Base-by-base conservation (phyloP, 2,797 vertebrate genomes). In the Clarias fuscus region DNA sequence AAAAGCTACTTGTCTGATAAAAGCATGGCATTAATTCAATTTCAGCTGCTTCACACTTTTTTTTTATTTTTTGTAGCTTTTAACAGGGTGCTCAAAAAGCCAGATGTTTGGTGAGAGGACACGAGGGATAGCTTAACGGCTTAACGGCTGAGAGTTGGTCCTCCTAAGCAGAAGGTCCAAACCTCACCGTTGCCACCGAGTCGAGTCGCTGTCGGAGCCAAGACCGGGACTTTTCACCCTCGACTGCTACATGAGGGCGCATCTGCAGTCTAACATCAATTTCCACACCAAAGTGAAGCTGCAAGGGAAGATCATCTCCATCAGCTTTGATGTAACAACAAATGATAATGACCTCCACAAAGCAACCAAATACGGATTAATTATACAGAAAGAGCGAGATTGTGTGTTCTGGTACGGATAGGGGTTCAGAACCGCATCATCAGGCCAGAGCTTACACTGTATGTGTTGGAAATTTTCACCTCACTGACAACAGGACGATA, bases 201-300 rank as follows among this genome's bases (percentile, higher is more conserved):
- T 79, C 24, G 30, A 37, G 56, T 78, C 48, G 18, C 14, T 56
- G 48, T 56, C 33, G 20, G 56, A 33, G 27, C 8, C 22, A 33
- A 1, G 30, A 20, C 30, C 56, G 30, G 33, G 75, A 78, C 48
- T 1, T 58, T 53, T 53, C 27, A 17, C 73, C 73, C 53, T 77
- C n/a, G 20, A 10, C 2, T 58, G 15, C 53, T 58, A 22, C 18
- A 37, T 61, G 37, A 61, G 2, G 22, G 58, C 15, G 8, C 53
- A 20, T 17, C 58, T 33, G 18, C 58, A 24, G 30, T 14, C 75
- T 0, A 58, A 24, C 58, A 78, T 22, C 58, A 24, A 78, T 37
- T 61, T 61, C 58, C 76, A 78, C 76, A 78, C 76, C 76, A 78
- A 61, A 78, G 76, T 33, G 27, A 61, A 20, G 30, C 76, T 59